Percentiles rank a stretch among this genome's conserved stretches.
These are phyloP conservation scores for Pyrocoelia pectoralis DNA, from an alignment of 2,888 invertebrate genomes.

Conservation along the genomic window DNA sequence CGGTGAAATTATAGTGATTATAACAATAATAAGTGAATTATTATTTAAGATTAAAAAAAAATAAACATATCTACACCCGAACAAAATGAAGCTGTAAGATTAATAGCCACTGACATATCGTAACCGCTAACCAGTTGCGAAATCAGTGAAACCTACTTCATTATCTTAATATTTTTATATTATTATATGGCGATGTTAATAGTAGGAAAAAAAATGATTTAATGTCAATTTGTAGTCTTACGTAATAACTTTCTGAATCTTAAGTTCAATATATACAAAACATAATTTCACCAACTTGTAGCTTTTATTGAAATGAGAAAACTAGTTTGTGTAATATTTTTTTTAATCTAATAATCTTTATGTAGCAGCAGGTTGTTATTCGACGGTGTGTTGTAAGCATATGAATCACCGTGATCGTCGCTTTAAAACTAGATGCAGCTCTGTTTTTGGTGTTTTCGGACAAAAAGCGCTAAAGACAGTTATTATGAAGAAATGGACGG, in stretches of 20 bases:
- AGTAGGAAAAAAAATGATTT: slow-evolving; percentile 7
- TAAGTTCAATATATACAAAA: slow-evolving; percentile 1
- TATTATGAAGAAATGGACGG: too few species aligned
- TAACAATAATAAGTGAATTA: slow-evolving; percentile 11
- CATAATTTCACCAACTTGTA: neutral
- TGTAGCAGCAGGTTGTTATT: too few species aligned
- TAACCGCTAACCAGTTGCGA: slow-evolving; percentile 1
- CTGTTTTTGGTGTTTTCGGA: too few species aligned
- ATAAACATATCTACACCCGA: neutral
- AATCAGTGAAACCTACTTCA: slow-evolving; percentile 9
- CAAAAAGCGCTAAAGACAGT: too few species aligned
- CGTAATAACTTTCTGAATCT: slow-evolving; percentile 8
- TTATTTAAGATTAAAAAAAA: slow-evolving; percentile 6
- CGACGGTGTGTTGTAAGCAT: too few species aligned
- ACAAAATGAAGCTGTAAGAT: slow-evolving; percentile 3
- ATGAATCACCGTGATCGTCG: too few species aligned
- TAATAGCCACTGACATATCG: slow-evolving; percentile 2
- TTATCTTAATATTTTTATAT: slow-evolving; percentile 2
- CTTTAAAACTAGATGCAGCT: too few species aligned
- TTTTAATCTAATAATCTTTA: too few species aligned
- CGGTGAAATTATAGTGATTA: slow-evolving; percentile 4
- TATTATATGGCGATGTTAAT: neutral
- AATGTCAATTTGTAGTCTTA: neutral
- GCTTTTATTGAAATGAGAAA: neutral
- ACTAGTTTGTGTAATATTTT: too few species aligned